A percentile compares a stretch with the other conserved stretches of the same genome.
Conservation (phyloP, 2,797 vertebrate species). For the Siniperca scherzeri region DNA sequence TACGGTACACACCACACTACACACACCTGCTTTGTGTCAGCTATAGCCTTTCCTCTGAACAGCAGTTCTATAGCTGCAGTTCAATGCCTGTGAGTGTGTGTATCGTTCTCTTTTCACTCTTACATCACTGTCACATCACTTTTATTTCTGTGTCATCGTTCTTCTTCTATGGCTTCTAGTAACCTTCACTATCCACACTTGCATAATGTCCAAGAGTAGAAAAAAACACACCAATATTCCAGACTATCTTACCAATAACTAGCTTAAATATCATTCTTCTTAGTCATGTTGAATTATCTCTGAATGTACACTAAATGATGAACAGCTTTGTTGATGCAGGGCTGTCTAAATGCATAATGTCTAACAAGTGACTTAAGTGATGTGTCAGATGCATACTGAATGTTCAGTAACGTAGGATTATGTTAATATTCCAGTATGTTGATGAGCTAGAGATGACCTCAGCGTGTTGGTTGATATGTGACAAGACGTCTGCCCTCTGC, state of each 20-base stretch:
- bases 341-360: constrained; percentile 30
- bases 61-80: constrained; percentile 1
- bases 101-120: constrained; percentile 14
- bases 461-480: constrained; percentile 50
- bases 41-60: constrained; percentile 2
- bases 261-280: constrained; percentile 19
- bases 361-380: constrained; percentile 37
- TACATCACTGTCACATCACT: constrained; percentile 30
- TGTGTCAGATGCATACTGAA: constrained; percentile 40
- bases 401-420: constrained; percentile 30
- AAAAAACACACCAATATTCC: neutral
- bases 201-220: neutral
- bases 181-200: neutral
- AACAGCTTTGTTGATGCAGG: constrained; percentile 33
- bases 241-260: constrained; percentile 1
- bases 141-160: constrained; percentile 31
- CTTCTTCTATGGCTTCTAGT: neutral
- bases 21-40: constrained; percentile 34
- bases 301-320: constrained; percentile 36
- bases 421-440: constrained; percentile 37
- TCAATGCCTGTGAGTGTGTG: neutral
- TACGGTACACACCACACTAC: constrained; percentile 10
- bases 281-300: constrained; percentile 25
- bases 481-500: constrained; percentile 80
- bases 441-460: constrained; percentile 53